These are phyloP conservation scores for Calidris pygmaea DNA, from an alignment of 2,113 vertebrate genomes.

Conservation along the genomic window DNA sequence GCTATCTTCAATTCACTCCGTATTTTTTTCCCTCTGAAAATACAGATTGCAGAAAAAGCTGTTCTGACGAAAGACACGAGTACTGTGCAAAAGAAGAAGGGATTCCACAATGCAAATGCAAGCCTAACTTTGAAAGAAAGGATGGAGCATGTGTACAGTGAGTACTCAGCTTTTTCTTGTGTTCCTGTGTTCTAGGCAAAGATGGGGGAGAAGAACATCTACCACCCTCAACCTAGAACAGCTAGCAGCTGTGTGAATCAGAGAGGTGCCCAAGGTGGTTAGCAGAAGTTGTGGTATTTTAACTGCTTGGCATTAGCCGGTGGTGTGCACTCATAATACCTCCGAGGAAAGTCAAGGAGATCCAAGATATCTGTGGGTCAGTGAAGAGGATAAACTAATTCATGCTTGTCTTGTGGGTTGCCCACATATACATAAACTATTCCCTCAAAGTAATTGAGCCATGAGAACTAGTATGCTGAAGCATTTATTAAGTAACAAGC, in stretches of 20 bases:
- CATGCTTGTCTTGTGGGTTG: background rate
- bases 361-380: background rate
- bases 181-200: background rate
- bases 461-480: background rate
- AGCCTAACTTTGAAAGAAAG: rapidly evolving
- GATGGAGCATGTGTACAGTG: background rate
- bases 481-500: background rate
- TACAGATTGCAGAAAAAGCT: background rate
- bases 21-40: slow-evolving; percentile 25
- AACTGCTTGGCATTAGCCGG: background rate
- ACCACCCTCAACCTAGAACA: background rate
- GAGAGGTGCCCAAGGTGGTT: background rate
- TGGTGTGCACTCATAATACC: background rate
- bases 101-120: background rate
- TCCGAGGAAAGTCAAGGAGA: background rate
- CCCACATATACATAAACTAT: background rate
- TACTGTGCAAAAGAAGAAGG: background rate
- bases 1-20: background rate
- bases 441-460: background rate
- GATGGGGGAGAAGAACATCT: background rate
- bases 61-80: rapidly evolving
- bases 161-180: slow-evolving; percentile 3
- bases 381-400: background rate
- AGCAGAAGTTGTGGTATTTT: background rate
- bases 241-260: background rate